These are phyloP conservation scores for Zosterops pallidus DNA, from an alignment of 2,113 vertebrate species.

Conservation along the genomic window DNA sequence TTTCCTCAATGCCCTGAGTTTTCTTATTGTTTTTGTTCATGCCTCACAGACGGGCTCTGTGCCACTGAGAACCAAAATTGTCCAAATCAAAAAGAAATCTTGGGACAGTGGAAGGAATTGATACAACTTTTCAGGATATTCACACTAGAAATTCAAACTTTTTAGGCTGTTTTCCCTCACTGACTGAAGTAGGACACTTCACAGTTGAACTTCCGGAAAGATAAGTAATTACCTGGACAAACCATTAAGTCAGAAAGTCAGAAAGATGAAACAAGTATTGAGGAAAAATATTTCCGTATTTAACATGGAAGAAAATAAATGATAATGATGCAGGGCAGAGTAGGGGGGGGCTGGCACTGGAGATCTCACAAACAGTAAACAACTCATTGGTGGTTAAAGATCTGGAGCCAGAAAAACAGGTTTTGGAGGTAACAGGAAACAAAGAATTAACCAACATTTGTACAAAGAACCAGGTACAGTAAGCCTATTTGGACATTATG, in stretches of 20 bases:
- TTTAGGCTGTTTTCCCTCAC: not conserved
- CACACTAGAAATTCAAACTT: rapidly evolving
- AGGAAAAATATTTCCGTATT: not conserved
- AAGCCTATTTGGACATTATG: not conserved
- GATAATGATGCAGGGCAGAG: rapidly evolving
- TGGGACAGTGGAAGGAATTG: not conserved
- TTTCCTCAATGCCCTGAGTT: not conserved
- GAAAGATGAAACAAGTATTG: not conserved
- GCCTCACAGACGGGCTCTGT: too few species aligned
- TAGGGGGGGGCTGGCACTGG: not conserved
- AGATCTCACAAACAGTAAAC: not conserved
- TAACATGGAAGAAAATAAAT: not conserved
- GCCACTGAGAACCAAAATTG: not conserved
- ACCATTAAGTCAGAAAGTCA: not conserved
- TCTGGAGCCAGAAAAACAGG: not conserved
- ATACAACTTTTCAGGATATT: not conserved
- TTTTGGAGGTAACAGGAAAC: not conserved
- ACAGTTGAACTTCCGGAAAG: not conserved
- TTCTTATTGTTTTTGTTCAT: not conserved
- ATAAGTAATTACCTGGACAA: not conserved
- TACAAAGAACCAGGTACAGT: not conserved
- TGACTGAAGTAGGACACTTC: not conserved
- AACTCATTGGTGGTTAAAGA: not conserved
- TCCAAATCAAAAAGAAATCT: not conserved
- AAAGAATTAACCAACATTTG: not conserved